phyloP scores from a whole-genome alignment of 2,113 vertebrate genomes.

The Megaptera novaeangliae region DNA sequence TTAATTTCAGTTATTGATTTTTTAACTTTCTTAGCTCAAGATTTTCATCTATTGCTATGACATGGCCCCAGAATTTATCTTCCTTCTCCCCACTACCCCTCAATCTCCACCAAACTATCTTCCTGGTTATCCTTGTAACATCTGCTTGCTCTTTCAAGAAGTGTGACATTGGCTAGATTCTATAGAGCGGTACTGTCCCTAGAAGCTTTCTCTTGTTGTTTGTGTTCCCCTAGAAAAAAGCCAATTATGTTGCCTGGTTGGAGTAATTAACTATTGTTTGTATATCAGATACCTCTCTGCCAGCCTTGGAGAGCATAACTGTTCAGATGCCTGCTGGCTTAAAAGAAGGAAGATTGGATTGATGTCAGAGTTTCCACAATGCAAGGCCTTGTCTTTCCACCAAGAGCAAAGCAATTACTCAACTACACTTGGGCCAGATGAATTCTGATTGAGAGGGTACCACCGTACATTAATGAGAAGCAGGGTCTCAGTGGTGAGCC shows the following conservation, averaged over 20 bases:
- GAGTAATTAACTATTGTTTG: not conserved
- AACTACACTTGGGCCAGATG: not conserved
- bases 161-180: not conserved
- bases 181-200: not conserved
- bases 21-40: not conserved
- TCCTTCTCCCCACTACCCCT: not conserved
- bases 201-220: not conserved
- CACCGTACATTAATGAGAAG: not conserved
- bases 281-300: not conserved
- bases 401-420: not conserved
- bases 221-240: not conserved
- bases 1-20: not conserved
- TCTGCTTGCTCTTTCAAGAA: not conserved
- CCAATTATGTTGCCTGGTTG: not conserved
- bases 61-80: not conserved
- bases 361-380: slow-evolving; percentile 2
- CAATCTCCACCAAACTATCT: not conserved
- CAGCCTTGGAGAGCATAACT: not conserved
- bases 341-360: not conserved
- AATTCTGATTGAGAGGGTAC: not conserved
- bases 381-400: not conserved
- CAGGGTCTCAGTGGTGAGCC: not conserved
- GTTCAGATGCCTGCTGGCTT: not conserved
- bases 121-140: not conserved
- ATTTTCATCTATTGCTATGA: slow-evolving; percentile 3